Conservation (phyloP, 2,113 vertebrate species). For the Eonycteris spelaea region DNA sequence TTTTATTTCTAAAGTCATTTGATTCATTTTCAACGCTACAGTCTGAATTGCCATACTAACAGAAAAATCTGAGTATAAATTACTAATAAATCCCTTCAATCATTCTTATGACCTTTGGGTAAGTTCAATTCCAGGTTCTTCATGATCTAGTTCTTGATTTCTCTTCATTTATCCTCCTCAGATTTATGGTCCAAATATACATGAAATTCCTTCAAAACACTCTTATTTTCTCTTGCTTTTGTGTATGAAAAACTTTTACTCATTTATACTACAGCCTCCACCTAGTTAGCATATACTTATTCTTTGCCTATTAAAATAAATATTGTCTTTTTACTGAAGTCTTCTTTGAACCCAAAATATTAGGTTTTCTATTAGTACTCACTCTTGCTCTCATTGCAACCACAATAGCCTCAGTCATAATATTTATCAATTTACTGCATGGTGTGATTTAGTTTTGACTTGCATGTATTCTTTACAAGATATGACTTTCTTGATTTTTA, state of each 20-base stretch:
- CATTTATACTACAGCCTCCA: not conserved
- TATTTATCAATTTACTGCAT: not conserved
- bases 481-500: not conserved
- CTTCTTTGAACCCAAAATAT: not conserved
- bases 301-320: not conserved
- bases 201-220: not conserved
- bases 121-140: not conserved
- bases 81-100: not conserved
- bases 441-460: not conserved
- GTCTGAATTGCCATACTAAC: not conserved
- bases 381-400: not conserved
- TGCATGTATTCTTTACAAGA: not conserved
- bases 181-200: not conserved
- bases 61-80: not conserved
- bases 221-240: not conserved
- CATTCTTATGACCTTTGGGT: not conserved
- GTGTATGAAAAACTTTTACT: not conserved
- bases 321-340: not conserved
- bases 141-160: not conserved
- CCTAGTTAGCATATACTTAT: not conserved
- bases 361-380: not conserved
- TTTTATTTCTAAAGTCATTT: not conserved
- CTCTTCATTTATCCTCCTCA: not conserved
- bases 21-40: not conserved
- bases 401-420: not conserved